Evolutionary conservation across 2,113 vertebrate genomes (phyloP).

Genomic region (Hippocampus barbouri): DNA sequence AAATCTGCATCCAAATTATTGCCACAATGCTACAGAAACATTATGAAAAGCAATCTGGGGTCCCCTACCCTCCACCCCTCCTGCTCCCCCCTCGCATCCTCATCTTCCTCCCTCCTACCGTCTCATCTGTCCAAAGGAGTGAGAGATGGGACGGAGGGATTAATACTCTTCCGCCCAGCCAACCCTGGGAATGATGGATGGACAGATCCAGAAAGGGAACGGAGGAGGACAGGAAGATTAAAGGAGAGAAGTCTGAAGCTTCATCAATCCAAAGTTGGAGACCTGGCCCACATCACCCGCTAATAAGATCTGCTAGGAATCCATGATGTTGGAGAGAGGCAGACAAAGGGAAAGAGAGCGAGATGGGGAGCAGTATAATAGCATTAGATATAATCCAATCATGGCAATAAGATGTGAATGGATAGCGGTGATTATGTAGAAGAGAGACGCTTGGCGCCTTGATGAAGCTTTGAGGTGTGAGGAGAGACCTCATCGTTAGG

Average conservation of each 20-base stretch:
- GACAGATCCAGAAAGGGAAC: conserved; percentile 71
- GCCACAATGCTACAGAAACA: conserved; percentile 55
- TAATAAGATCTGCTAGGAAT: conserved; percentile 71
- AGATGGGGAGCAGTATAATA: conserved; percentile 53
- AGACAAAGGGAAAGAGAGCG: conserved; percentile 24
- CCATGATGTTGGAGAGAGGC: conserved; percentile 56
- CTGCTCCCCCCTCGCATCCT: conserved; percentile 16
- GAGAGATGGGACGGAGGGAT: conserved; percentile 75
- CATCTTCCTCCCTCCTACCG: conserved; percentile 46
- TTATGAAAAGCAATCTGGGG: conserved; percentile 72
- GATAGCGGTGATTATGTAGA: conserved; percentile 67
- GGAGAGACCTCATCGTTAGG: conserved; percentile 32
- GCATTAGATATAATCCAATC: conserved; percentile 71
- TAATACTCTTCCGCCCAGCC: conserved; percentile 71
- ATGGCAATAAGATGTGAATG: conserved; percentile 70
- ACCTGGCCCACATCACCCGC: conserved; percentile 70
- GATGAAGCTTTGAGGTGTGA: conserved; percentile 50
- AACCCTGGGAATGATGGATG: conserved; percentile 76
- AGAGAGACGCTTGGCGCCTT: conserved; percentile 40
- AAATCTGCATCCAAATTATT: conserved; percentile 48
- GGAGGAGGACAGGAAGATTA: conserved; percentile 64
- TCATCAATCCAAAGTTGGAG: conserved; percentile 72
- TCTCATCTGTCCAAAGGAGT: conserved; percentile 70
- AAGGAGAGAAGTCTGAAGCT: conserved; percentile 71
- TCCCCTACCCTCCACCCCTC: conserved; percentile 39